Base-by-base conservation (phyloP, 2,113 vertebrate species). In the Ariopsis seemanni region DNA sequence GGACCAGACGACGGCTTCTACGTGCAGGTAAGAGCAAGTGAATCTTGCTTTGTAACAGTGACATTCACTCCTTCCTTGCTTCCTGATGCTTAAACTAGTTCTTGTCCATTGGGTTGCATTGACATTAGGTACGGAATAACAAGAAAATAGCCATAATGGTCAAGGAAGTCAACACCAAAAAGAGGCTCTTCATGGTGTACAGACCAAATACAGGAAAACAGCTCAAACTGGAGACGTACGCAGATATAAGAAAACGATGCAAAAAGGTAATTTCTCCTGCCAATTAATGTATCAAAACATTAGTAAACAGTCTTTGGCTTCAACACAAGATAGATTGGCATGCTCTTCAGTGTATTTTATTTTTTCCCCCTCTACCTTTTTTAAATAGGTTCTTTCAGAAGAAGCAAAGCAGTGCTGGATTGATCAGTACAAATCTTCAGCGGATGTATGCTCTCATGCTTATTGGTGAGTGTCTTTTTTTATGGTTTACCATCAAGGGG, bases 1-100 rank as follows among this genome's bases (percentile, higher is more conserved):
- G 98, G 98, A 90, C 90, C 97, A 17, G 98, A 99, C 18, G 98
- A 99, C 91, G 98, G 98, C 53, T 99, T 99, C 94, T 99, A 99
- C 91, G 96, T 99, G 86, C 97, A 97, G 93, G 97, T 97, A 85
- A 89, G 65, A 5, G 15, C 42, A 5, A 2, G 18, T 10, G 4
- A 0, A 3, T 81, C 18, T 14, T 12, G 5, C 6, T 34, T 18
- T 42, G 2, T 42, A 72, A 55, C 63, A 2, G 8, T 27, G 0
- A 27, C 52, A 0, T 15, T 65, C 14, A 69, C 34, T 34, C 15
- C 30, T 53, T 5, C 15, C 0, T 80, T 30, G 7, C 4, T 81
- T 42, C 30, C 9, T 82, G 4, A 14, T 62, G 57, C 10, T 58
- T 80, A 34, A 30, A 80, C 65, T 27, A 27, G 63, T 52, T 53